Percentiles rank a stretch among this genome's conserved stretches.
Conservation (phyloP, 2,797 vertebrate species). For the Manis javanica region DNA sequence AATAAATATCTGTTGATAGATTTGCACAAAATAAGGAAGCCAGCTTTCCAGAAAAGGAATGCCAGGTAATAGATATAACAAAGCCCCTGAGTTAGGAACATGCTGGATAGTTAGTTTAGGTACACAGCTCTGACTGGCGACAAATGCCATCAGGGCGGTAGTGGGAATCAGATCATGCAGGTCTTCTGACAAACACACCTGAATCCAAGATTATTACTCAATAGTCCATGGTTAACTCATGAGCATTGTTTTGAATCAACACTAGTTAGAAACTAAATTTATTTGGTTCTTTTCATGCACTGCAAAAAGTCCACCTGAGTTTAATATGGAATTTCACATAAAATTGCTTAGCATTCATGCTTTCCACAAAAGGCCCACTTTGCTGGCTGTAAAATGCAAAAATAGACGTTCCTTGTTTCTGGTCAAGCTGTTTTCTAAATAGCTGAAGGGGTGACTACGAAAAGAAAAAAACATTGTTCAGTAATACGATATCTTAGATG, state of each 20-base stretch:
- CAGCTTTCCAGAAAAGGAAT: neutral
- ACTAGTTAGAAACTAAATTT: slow-evolving; percentile 28
- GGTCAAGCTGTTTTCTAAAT: slow-evolving; percentile 73
- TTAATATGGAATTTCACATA: slow-evolving; percentile 53
- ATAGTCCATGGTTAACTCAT: neutral
- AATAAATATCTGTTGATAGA: neutral
- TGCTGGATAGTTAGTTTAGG: neutral
- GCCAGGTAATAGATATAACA: neutral
- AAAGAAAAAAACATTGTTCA: slow-evolving; percentile 54
- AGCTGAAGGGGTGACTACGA: slow-evolving; percentile 63
- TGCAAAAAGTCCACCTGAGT: neutral
- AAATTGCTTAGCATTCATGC: neutral
- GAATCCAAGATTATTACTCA: neutral
- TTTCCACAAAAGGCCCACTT: slow-evolving; percentile 59
- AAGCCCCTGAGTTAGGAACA: neutral
- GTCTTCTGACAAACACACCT: neutral
- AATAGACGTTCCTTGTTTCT: slow-evolving; percentile 49
- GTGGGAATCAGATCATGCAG: neutral
- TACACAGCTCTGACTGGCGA: neutral
- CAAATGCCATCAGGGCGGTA: neutral
- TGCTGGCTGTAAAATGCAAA: slow-evolving; percentile 16
- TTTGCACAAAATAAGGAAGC: neutral
- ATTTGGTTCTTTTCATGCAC: neutral
- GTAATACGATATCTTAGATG: slow-evolving; percentile 67
- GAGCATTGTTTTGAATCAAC: neutral